Conservation (phyloP, 1,140 invertebrate species). For the Nixonia krombeini region DNA sequence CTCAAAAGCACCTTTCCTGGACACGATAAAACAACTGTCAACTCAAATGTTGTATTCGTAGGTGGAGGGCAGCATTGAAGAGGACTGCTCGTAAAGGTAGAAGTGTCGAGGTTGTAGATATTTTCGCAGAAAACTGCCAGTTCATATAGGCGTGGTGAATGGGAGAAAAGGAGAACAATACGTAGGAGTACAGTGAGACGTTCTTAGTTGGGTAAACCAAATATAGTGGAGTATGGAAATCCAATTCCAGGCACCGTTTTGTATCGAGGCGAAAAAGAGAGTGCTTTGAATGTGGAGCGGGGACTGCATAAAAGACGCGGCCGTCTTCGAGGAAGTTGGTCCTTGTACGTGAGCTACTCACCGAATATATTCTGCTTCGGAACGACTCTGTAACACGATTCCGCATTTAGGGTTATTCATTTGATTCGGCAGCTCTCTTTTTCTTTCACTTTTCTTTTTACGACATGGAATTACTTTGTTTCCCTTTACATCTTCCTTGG, state of each 20-base stretch:
- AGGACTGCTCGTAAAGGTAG: background rate
- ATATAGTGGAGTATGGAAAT: slow-evolving; percentile 31
- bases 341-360: slow-evolving; percentile 26
- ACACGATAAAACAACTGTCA: no score
- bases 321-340: slow-evolving; percentile 3
- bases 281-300: slow-evolving; percentile 1
- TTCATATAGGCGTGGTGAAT: slow-evolving; percentile 18
- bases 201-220: slow-evolving; percentile 12
- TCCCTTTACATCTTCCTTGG: no score
- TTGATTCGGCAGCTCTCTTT: background rate
- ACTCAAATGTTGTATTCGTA: no score
- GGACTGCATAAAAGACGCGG: slow-evolving; percentile 17
- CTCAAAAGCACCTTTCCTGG: no score
- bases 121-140: slow-evolving; percentile 10
- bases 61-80: no score
- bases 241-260: slow-evolving; percentile 24
- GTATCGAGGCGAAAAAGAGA: slow-evolving; percentile 5
- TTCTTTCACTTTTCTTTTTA: slow-evolving; percentile 1
- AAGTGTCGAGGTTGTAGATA: slow-evolving; percentile 1
- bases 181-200: slow-evolving; percentile 15
- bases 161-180: slow-evolving; percentile 15
- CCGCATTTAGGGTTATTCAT: background rate
- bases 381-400: background rate
- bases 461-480: background rate
- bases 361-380: slow-evolving; percentile 21